Evolutionary conservation across 2,797 vertebrate genomes (phyloP).

Genomic region (Periophthalmus magnuspinnatus): DNA sequence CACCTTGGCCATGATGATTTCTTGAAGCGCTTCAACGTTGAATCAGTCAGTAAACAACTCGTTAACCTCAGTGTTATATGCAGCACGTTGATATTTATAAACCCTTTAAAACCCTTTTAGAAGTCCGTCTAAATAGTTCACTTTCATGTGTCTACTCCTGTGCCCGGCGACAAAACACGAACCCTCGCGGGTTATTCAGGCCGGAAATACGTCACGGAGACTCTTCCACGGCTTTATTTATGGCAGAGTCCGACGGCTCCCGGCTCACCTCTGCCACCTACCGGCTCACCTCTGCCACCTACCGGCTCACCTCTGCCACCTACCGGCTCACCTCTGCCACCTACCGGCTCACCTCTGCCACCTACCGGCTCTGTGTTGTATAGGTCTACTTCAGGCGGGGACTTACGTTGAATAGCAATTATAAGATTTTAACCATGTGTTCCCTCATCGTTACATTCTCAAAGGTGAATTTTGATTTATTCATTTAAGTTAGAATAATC

Average conservation of each 20-base stretch:
- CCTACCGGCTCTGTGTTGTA: background rate
- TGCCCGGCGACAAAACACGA: background rate
- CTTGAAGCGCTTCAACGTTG: background rate
- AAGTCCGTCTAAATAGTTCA: background rate
- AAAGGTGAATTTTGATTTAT: too few species aligned
- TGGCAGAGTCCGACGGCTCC: too few species aligned
- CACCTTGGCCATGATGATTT: constrained; percentile 86
- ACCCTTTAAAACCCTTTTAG: background rate
- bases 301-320: background rate
- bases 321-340: background rate
- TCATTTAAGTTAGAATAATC: too few species aligned
- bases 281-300: background rate
- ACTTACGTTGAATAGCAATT: too few species aligned
- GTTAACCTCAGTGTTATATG: background rate
- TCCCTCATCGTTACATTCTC: too few species aligned
- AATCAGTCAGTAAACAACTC: background rate
- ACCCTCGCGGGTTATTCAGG: background rate
- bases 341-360: constrained; percentile 3
- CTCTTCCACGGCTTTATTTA: background rate
- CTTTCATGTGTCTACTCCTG: background rate
- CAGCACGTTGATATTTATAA: background rate
- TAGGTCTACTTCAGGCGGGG: too few species aligned
- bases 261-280: background rate
- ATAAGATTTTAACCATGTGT: too few species aligned
- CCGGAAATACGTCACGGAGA: background rate